A percentile compares a stretch with the other conserved stretches of the same genome.
These are phyloP conservation scores for Heterochromis multidens DNA, from an alignment of 2,113 vertebrate genomes.

Conservation along the genomic window DNA sequence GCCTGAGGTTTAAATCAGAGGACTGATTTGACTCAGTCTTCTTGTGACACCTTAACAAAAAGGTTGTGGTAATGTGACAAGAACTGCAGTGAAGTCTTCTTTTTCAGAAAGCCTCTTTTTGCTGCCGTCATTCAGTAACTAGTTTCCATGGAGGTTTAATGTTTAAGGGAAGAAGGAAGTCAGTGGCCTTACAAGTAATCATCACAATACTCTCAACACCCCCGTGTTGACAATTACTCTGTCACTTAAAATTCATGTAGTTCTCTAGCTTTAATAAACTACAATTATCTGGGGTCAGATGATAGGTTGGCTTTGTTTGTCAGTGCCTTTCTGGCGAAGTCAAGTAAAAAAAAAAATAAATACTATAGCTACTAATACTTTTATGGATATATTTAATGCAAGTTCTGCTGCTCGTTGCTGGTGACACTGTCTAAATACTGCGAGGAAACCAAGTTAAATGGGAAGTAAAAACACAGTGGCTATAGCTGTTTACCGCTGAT, in stretches of 20 bases:
- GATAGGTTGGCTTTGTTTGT: too few relatives aligned
- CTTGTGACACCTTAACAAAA: neutral
- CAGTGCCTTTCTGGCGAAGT: too few relatives aligned
- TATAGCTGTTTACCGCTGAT: neutral
- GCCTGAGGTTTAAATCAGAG: neutral
- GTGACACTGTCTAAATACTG: neutral
- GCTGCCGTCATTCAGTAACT: neutral
- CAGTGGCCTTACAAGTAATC: neutral
- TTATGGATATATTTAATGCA: too few relatives aligned
- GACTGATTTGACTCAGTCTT: too few relatives aligned
- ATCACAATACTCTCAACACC: neutral
- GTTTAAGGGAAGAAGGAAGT: conserved; percentile 9
- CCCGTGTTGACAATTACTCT: neutral
- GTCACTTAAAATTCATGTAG: neutral
- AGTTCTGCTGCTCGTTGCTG: neutral
- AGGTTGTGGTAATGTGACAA: neutral
- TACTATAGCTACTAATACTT: too few relatives aligned
- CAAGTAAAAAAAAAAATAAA: too few relatives aligned
- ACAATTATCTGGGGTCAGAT: too few relatives aligned
- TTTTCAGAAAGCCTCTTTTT: neutral
- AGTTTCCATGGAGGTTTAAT: neutral
- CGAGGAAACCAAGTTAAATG: neutral
- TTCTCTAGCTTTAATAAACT: neutral
- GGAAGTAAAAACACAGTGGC: neutral
- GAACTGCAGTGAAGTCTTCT: neutral